Base-by-base conservation (phyloP, 2,797 vertebrate genomes). In the Rhincodon typus region DNA sequence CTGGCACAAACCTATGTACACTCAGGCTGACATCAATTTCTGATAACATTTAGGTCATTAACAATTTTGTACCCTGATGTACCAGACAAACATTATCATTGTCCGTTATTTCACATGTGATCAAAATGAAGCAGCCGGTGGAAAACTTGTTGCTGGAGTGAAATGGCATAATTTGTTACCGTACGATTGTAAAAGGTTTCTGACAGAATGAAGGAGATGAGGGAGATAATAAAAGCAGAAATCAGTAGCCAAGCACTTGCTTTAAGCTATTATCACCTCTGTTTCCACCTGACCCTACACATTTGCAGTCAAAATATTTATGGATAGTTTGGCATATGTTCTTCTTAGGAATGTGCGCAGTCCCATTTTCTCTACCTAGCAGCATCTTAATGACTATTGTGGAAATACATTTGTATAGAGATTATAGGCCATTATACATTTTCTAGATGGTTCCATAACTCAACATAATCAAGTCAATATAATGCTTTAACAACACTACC, bases 21-120 rank as follows among this genome's bases (percentile, higher is more conserved):
- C 25, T 53, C 70, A 46, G 17, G 72, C 94, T 77, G 70, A 95
- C 94, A 77, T 95, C 70, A 77, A 53, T 94, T 94, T 74, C 42
- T 69, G 50, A 74, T 53, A 95, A 95, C 30, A 95, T 70, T 74
- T 95, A 30, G 94, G 27, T 57, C 72, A 95, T 77, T 30, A 95
- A 57, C 30, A n/a, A 77, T n/a, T 53, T 95, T 74, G 30, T 8
- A 15, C 53, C 34, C 42, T 34, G 69, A 57, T 53, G 34, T 74
- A 12, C 94, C 94, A 95, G 50, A n/a, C 70, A 50, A 53, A 77
- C 42, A 74, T 95, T 72, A 77, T 57, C 25, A 25, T 72, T 10
- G n/a, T 15, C 62, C n/a, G 19, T 93, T 67, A 42, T 25, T 93
- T 42, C 66, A 67, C 19, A 25, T 93, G 7, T 77, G 94, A 74